Evolutionary conservation across 2,113 vertebrate species (phyloP), one percentile per base, ranked within the genome.

Genomic region (Pionites leucogaster): DNA sequence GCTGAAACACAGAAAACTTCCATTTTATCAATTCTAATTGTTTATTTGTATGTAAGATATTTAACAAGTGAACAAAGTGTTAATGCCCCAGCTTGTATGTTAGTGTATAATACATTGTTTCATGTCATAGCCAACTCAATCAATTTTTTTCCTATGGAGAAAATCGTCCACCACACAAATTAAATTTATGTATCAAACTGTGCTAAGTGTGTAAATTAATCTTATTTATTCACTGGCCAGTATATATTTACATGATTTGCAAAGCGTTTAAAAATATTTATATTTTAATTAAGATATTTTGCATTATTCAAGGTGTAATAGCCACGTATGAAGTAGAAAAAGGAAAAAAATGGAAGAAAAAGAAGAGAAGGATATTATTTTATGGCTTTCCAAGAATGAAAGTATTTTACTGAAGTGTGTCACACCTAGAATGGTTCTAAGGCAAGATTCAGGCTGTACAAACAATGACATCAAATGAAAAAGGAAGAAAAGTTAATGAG

Each of bases 311-410:
- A 6, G 17, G 2, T 27, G 14, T 4, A 68, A 25, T 52, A 78
- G 10, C 2, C 55, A 55, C 24, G 35, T 8, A 39, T 33, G 4
- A 75, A 62, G 7, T 8, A 79, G 9, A 10, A 25, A 13, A 8
- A 3, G 2, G 0, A 5, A 37, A 72, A 41, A 7, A 12, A 39
- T 12, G 2, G 2, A 65, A 41, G 4, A 16, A 60, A 44, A 53
- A 53, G 7, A 69, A 52, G 2, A 53, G 9, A 69, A 47, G 2
- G 29, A 57, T 27, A 46, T n/a, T 1, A 25, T 49, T 46, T 77
- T 72, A 31, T 29, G 9, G 1, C 7, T 90, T 82, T 67, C 12
- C 7, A 52, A 60, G 10, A 57, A 24, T 4, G 6, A 87, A 55
- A 42, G 49, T 23, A 0, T 57, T 6, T 74, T 65, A 46, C 10